A percentile compares a stretch with the other conserved stretches of the same genome.
These are phyloP conservation scores for Drosophila aldrichi DNA, from an alignment of 2,888 invertebrate species.

Conservation along the genomic window DNA sequence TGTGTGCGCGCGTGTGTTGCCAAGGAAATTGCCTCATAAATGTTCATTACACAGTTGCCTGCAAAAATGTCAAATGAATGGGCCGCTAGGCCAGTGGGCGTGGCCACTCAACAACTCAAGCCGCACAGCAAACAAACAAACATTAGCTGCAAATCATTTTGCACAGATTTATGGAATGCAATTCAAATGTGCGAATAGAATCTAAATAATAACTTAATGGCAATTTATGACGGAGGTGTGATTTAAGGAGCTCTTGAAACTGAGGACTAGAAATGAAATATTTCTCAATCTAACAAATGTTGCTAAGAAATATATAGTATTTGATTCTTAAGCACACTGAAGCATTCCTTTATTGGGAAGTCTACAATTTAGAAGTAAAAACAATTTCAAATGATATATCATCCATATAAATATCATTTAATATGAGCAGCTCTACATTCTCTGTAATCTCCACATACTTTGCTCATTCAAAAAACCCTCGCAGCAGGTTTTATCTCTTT, in stretches of 20 bases:
- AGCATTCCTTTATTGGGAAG: no score
- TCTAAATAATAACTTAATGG: conserved; percentile 26
- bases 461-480: background rate
- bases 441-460: background rate
- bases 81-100: conserved; percentile 35
- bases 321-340: no score
- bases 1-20: conserved; percentile 54
- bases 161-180: conserved; percentile 57
- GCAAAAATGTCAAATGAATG: conserved; percentile 63
- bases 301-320: no score
- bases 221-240: conserved; percentile 29
- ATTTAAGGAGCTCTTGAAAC: no score
- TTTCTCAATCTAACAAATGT: no score
- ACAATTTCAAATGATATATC: no score
- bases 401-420: no score
- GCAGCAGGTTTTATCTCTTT: conserved; percentile 13
- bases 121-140: conserved; percentile 15
- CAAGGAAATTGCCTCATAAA: conserved; percentile 81
- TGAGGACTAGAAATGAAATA: no score
- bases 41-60: conserved; percentile 76
- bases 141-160: no score
- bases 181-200: conserved; percentile 48
- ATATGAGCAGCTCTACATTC: background rate
- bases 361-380: no score
- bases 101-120: conserved; percentile 33